phyloP scores from a whole-genome alignment of 2,888 invertebrate genomes.

The Archaeoteleia sp. region DNA sequence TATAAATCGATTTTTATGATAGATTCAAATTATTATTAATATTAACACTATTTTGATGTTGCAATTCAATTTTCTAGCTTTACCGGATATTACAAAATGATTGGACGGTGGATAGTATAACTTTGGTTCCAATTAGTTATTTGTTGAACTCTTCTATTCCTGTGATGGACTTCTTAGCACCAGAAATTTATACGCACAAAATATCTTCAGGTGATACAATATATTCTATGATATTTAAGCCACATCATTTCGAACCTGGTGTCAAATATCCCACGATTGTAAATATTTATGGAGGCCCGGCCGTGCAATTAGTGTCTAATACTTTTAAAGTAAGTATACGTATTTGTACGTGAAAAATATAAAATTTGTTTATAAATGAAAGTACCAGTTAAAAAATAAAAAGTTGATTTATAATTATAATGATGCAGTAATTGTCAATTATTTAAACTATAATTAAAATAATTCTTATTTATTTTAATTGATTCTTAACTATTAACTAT shows the following conservation, averaged over 20 bases:
- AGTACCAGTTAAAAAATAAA: too few relatives aligned
- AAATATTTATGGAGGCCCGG: slow-evolving; percentile 98
- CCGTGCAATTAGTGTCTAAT: slow-evolving; percentile 97
- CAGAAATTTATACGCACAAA: slow-evolving; percentile 83
- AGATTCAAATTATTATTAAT: slow-evolving; percentile 3
- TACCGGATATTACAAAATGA: slow-evolving; percentile 82
- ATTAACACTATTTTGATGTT: too few relatives aligned
- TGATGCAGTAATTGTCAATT: too few relatives aligned
- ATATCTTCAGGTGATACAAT: slow-evolving; percentile 83
- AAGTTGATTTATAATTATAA: too few relatives aligned
- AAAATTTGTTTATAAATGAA: too few relatives aligned
- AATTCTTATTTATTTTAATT: too few relatives aligned
- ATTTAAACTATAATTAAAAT: too few relatives aligned
- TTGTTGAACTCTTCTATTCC: slow-evolving; percentile 80
- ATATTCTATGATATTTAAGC: slow-evolving; percentile 94
- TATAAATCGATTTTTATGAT: not conserved
- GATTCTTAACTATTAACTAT: too few relatives aligned
- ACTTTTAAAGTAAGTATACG: slow-evolving; percentile 90
- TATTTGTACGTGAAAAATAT: too few relatives aligned
- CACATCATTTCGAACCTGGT: slow-evolving; percentile 81
- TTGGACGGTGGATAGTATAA: slow-evolving; percentile 82
- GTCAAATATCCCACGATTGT: slow-evolving; percentile 93
- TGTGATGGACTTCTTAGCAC: slow-evolving; percentile 80
- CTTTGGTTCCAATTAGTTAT: slow-evolving; percentile 82
- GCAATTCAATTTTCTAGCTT: slow-evolving; percentile 74